These are phyloP conservation scores for Ophion slaviceki DNA, from an alignment of 2,888 invertebrate genomes.

Conservation along the genomic window DNA sequence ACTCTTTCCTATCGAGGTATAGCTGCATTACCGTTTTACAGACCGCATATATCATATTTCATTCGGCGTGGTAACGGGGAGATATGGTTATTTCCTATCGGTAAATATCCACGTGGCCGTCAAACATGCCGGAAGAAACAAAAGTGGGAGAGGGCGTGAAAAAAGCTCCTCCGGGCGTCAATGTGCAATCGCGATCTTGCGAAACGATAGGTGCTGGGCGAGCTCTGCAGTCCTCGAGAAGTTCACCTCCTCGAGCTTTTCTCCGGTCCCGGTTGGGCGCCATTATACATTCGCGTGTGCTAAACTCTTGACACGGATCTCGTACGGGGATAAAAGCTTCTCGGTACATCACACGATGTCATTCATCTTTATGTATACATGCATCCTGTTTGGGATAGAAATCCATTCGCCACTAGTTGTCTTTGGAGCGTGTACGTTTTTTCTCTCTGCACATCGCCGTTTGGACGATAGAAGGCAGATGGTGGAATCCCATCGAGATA, in stretches of 20 bases:
- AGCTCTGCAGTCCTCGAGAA: slow-evolving; percentile 44
- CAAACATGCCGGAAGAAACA: slow-evolving; percentile 28
- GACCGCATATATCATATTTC: slow-evolving; percentile 5
- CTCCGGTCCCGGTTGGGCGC: background rate
- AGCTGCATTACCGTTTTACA: slow-evolving; percentile 1
- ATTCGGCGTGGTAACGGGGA: background rate
- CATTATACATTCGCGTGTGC: slow-evolving; percentile 46
- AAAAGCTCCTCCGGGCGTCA: slow-evolving; percentile 46
- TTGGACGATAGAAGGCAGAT: too few relatives aligned
- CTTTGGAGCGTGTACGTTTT: background rate
- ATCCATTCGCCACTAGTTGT: background rate
- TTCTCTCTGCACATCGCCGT: background rate
- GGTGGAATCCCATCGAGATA: too few relatives aligned
- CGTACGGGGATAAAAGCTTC: slow-evolving; percentile 55
- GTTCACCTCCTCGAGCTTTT: background rate
- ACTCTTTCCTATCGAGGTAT: slow-evolving; percentile 19
- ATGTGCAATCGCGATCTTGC: slow-evolving; percentile 59
- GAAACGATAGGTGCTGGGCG: slow-evolving; percentile 49
- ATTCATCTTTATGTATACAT: slow-evolving; percentile 28
- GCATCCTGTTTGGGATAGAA: background rate
- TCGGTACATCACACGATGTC: slow-evolving; percentile 38
- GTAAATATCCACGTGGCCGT: slow-evolving; percentile 26
- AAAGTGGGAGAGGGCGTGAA: slow-evolving; percentile 4
- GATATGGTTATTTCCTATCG: slow-evolving; percentile 34
- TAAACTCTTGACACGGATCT: slow-evolving; percentile 64